Conservation (phyloP, 2,888 invertebrate species). For the Parasteatoda lunata region DNA sequence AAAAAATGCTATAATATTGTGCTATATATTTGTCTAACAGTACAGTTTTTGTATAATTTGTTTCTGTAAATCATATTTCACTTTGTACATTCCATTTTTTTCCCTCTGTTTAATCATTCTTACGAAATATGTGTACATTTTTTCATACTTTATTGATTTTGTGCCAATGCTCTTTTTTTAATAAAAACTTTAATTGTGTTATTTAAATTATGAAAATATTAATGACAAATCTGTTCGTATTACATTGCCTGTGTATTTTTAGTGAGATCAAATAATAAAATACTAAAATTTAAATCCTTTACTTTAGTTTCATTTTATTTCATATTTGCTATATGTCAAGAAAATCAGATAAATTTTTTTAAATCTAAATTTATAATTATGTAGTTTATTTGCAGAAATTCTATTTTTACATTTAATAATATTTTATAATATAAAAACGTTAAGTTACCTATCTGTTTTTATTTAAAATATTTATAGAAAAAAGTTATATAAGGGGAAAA, state of each 20-base stretch:
- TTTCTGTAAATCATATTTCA: constrained; percentile 28
- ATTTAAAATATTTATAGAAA: too few relatives aligned
- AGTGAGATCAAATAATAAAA: constrained; percentile 9
- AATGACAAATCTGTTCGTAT: constrained; percentile 61
- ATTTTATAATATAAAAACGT: too few relatives aligned
- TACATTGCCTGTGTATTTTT: constrained; percentile 17
- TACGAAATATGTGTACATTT: constrained; percentile 37
- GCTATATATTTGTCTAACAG: constrained; percentile 3
- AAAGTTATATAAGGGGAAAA: too few relatives aligned
- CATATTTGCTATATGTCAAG: neutral
- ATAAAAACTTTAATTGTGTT: constrained; percentile 48
- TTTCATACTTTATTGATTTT: constrained; percentile 55
- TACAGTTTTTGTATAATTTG: neutral
- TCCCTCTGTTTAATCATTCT: constrained; percentile 5
- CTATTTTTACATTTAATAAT: too few relatives aligned
- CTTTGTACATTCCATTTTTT: constrained; percentile 60
- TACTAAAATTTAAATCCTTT: neutral
- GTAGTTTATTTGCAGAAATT: too few relatives aligned
- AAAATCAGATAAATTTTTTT: neutral
- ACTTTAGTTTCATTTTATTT: neutral
- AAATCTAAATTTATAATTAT: too few relatives aligned
- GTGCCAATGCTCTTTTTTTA: constrained; percentile 57
- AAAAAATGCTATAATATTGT: neutral
- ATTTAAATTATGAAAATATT: constrained; percentile 34
- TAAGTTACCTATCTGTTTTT: too few relatives aligned